Evolutionary conservation across 2,797 vertebrate species (phyloP), one percentile per base, ranked within the genome.

Genomic region (Ctenosaura bakeri): DNA sequence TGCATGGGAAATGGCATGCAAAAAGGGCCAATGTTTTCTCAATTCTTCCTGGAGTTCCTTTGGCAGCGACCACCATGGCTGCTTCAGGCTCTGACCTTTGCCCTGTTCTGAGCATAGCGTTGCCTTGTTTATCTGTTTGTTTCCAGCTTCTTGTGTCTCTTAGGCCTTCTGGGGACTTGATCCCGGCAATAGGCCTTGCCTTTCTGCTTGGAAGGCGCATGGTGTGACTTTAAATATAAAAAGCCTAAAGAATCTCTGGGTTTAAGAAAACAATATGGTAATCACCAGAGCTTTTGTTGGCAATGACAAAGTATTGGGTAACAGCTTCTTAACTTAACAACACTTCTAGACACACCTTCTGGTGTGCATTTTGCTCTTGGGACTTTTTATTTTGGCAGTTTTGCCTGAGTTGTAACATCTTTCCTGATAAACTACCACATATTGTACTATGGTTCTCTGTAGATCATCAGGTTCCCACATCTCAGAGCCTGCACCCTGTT

Each of bases 361-460:
- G 18, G 14, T 94, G 94, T 94, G 91, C 94, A 93, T 94, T 94
- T 95, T 93, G 93, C 94, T 95, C 94, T 88, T 85, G 90, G 91
- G 93, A 91, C 92, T 18, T 9, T 6, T 64, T 10, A 8, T 14
- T 87, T 93, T 92, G 95, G 94, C 86, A 90, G 91, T 91, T 95
- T 94, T 81, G 90, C 73, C 5, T 1, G 6, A 89, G 56, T 95
- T 94, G 89, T 92, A 92, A 93, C 92, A 93, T 76, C 90, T 91
- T 89, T 85, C 91, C 86, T 54, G 59, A 16, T 83, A 83, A 90
- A 18, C 2, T 2, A 66, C 52, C 52, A 4, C 87, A 79, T 4
- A n/a, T 66, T 88, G 42, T 22, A n/a, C 87, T 90, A 16, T 24
- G 2, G 4, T 14, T 71, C 26, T 16, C n/a, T 7, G 73, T 35